Evolutionary conservation across 2,113 vertebrate genomes (phyloP).

Genomic region (Osmerus eperlanus): DNA sequence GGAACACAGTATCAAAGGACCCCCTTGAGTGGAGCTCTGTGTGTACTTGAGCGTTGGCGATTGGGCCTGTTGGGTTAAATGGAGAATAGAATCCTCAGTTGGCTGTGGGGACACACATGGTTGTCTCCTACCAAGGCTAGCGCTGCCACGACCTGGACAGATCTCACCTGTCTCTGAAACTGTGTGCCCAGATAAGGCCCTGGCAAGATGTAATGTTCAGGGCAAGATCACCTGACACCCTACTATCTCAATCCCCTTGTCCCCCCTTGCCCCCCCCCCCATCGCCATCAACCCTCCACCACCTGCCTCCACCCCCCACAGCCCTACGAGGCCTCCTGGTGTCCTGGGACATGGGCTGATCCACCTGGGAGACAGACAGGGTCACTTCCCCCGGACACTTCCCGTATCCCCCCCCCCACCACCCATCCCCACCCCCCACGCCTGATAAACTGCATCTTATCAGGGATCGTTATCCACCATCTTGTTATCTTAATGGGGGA

Average conservation of each 20-base stretch:
- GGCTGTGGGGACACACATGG: too few relatives aligned
- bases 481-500: conserved; percentile 90
- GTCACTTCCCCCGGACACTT: conserved; percentile 45
- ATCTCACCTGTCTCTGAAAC: too few relatives aligned
- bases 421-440: conserved; percentile 26
- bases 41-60: neutral
- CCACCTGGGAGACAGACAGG: conserved; percentile 53
- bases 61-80: too few relatives aligned
- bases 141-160: too few relatives aligned
- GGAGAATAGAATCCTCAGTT: too few relatives aligned
- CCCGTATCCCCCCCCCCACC: neutral
- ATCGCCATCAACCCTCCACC: neutral
- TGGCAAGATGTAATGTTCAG: conserved; percentile 5
- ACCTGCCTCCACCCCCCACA: neutral
- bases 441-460: conserved; percentile 64
- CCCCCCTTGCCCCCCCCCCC: neutral
- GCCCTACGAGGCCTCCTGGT: neutral
- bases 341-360: conserved; percentile 31
- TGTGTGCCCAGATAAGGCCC: conserved; percentile 20
- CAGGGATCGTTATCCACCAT: conserved; percentile 72
- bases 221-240: neutral
- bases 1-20: conserved; percentile 43
- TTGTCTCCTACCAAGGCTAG: too few relatives aligned
- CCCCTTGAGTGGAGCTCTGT: conserved; percentile 19
- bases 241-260: neutral